Percentiles rank a stretch among this genome's conserved stretches.
Evolutionary conservation across 2,888 invertebrate species (phyloP).

Genomic region (Torymus aiolomorphi): DNA sequence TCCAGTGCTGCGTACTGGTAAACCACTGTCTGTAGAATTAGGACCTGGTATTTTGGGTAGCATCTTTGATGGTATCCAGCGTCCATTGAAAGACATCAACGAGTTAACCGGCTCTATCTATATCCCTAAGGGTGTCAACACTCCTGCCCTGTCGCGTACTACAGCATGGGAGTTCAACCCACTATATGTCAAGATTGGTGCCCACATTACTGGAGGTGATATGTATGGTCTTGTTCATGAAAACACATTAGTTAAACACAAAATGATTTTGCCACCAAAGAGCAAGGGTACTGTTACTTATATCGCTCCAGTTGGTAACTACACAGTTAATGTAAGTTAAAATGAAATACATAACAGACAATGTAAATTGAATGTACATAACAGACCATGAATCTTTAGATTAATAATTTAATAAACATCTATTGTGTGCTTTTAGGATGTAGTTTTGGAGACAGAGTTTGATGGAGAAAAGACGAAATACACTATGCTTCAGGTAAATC

Average conservation of each 20-base stretch:
- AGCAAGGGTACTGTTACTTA: constrained; percentile 98
- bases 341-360: constrained; percentile 42
- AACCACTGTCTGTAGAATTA: constrained; percentile 98
- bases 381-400: too few relatives aligned
- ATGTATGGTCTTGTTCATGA: constrained; percentile 97
- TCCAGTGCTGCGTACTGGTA: constrained; percentile 98
- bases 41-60: constrained; percentile 99
- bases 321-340: constrained; percentile 90
- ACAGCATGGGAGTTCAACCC: constrained; percentile 95
- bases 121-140: constrained; percentile 99
- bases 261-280: constrained; percentile 94
- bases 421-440: constrained; percentile 80
- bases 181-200: constrained; percentile 89
- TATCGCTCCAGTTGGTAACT: constrained; percentile 94
- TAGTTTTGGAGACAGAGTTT: constrained; percentile 98
- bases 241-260: constrained; percentile 98
- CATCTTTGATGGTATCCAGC: constrained; percentile 99
- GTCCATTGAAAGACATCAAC: constrained; percentile 97
- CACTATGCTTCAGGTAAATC: constrained; percentile 90
- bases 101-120: constrained; percentile 97
- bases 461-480: constrained; percentile 95
- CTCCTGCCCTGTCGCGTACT: constrained; percentile 90
- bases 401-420: neutral
- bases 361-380: too few relatives aligned
- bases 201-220: constrained; percentile 99